Evolutionary conservation across 1,140 invertebrate species (phyloP).

Genomic region (Atta texana): DNA sequence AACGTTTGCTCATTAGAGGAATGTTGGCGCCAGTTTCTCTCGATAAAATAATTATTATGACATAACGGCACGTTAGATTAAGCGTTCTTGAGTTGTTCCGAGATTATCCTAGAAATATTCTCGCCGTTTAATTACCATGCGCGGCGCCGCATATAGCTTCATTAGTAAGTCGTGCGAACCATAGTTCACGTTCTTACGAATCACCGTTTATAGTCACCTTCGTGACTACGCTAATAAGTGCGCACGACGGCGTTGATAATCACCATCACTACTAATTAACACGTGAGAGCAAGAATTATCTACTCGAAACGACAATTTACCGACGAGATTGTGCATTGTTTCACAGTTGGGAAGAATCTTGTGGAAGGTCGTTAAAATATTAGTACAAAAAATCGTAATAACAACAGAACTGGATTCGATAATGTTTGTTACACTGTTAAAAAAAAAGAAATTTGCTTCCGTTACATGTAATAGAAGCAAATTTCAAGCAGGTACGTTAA

Average conservation of each 20-base stretch:
- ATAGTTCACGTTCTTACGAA: conserved; percentile 42
- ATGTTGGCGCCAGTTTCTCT: background rate
- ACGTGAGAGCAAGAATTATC: conserved; percentile 37
- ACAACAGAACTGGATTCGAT: background rate
- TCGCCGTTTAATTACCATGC: conserved; percentile 34
- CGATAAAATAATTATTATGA: conserved; percentile 1
- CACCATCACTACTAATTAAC: conserved; percentile 51
- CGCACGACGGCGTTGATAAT: conserved; percentile 56
- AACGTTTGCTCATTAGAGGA: conserved; percentile 12
- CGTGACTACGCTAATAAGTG: conserved; percentile 57
- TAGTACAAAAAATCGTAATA: conserved; percentile 17
- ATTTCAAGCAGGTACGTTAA: no score
- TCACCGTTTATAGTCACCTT: conserved; percentile 31
- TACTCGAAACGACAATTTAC: conserved; percentile 7
- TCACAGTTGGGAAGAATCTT: background rate
- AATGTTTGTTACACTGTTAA: background rate
- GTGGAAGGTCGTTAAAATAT: background rate
- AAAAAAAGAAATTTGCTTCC: no score
- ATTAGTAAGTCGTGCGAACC: conserved; percentile 40
- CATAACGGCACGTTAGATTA: background rate
- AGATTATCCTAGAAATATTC: conserved; percentile 29
- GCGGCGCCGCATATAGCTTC: conserved; percentile 39
- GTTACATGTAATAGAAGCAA: no score
- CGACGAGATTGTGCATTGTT: background rate
- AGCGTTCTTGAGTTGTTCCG: background rate